Evolutionary conservation across 2,113 vertebrate species (phyloP), one percentile per base, ranked within the genome.

Genomic region (Alligator mississippiensis): DNA sequence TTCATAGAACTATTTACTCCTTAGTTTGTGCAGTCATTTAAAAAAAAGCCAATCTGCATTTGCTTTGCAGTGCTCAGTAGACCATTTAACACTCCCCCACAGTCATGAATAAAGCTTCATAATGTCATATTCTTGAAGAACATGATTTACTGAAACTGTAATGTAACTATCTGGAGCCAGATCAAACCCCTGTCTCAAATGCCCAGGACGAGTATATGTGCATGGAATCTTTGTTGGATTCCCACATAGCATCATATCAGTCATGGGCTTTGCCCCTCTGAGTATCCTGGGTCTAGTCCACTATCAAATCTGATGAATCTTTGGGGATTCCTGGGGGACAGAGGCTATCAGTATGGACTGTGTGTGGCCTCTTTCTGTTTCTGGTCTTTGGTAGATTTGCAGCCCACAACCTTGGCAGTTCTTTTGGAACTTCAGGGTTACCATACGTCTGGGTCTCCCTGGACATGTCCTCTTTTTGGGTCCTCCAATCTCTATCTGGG

Each of bases 61-160:
- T 70, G n/a, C 91, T 70, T 11, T 9, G 60, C 27, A 4, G 30
- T 18, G 85, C 47, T 82, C 78, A 80, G 59, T 74, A 2, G 80
- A 6, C 6, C 80, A 4, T 27, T 7, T 22, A 1, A 13, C 4
- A 9, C 17, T 92, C 63, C 87, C 61, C 9, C 63, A 16, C 74
- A 54, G 74, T 61, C 92, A 93, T 91, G 55, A 76, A 22, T 81
- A 82, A 63, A 86, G 64, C 79, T 80, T 75, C 82, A 34, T 64
- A 61, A 61, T 74, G 72, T n/a, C 57, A 87, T 89, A 80, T 90
- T 93, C 87, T 66, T 54, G 34, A 88, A 82, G 55, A 93, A 76
- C 57, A 57, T 25, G 24, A 34, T 77, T 68, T 77, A 55, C 60
- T 75, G 66, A 80, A 58, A 68, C n/a, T 60, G 27, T 57, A 85